phyloP scores from a whole-genome alignment of 1,140 invertebrate species.

The Phthorimaea operculella region DNA sequence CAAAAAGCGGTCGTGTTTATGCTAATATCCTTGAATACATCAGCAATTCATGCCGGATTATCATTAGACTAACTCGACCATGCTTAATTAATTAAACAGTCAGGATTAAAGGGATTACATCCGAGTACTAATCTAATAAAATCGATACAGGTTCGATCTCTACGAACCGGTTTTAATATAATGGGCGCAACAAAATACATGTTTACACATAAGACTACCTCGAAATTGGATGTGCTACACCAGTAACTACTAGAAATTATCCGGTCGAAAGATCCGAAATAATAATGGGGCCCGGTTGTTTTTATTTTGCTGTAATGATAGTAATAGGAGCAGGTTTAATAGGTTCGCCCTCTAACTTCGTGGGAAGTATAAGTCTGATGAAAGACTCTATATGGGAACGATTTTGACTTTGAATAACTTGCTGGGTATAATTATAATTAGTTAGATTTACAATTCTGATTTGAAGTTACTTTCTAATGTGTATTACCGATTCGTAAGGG shows the following conservation, averaged over 20 bases:
- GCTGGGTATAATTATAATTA: too few relatives aligned
- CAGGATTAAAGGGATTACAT: conserved; percentile 1
- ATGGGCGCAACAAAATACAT: conserved; percentile 5
- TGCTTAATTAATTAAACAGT: conserved; percentile 2
- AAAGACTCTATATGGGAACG: conserved; percentile 15
- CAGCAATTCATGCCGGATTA: neutral
- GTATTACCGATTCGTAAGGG: too few relatives aligned
- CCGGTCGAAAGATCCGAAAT: conserved; percentile 39
- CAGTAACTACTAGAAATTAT: conserved; percentile 43
- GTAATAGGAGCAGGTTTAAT: conserved; percentile 38
- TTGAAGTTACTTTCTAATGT: too few relatives aligned
- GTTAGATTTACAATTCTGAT: too few relatives aligned
- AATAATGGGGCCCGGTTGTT: conserved; percentile 37
- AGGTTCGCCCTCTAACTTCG: conserved; percentile 32
- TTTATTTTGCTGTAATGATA: conserved; percentile 56
- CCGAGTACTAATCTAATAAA: neutral
- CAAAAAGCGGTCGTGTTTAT: neutral
- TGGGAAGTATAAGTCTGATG: conserved; percentile 33
- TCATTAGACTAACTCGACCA: neutral
- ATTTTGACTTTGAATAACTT: neutral
- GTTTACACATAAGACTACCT: conserved; percentile 13
- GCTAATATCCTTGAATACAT: neutral
- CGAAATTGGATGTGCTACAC: conserved; percentile 13
- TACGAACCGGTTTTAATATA: neutral
- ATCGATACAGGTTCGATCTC: neutral